phyloP scores from a whole-genome alignment of 2,888 invertebrate species.

The Pheosia gnoma region DNA sequence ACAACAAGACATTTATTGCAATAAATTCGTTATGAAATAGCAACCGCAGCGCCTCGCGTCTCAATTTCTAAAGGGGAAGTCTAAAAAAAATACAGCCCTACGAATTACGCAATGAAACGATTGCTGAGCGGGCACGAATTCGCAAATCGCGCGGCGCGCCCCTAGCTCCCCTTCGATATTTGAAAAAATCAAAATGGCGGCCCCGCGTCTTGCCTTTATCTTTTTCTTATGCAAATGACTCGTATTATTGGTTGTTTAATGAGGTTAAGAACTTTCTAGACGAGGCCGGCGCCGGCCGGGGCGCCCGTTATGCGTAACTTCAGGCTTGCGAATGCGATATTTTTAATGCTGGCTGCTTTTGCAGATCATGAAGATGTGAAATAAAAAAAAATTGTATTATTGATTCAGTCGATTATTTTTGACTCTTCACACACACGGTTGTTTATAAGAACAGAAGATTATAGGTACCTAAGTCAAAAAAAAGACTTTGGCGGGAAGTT shows the following conservation, averaged over 20 bases:
- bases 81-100: conserved; percentile 46
- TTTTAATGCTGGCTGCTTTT: conserved; percentile 45
- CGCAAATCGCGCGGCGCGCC: conserved; percentile 63
- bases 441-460: too few species aligned
- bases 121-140: conserved; percentile 72
- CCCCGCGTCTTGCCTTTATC: conserved; percentile 79
- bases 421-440: too few species aligned
- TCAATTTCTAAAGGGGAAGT: conserved; percentile 43
- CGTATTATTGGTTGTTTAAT: conserved; percentile 71
- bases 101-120: conserved; percentile 74
- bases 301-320: conserved; percentile 55
- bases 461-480: too few species aligned
- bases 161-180: conserved; percentile 71
- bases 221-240: conserved; percentile 81
- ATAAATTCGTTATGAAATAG: conserved; percentile 41
- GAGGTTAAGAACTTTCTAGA: conserved; percentile 78
- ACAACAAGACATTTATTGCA: conserved; percentile 9
- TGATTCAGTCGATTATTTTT: too few species aligned
- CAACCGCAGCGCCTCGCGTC: conserved; percentile 49
- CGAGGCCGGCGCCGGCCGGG: conserved; percentile 56
- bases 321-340: conserved; percentile 48
- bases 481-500: too few species aligned
- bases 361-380: conserved; percentile 25
- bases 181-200: conserved; percentile 76
- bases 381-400: too few species aligned